Conservation (phyloP, 2,797 vertebrate genomes). For the Leptodactylus fallax region DNA sequence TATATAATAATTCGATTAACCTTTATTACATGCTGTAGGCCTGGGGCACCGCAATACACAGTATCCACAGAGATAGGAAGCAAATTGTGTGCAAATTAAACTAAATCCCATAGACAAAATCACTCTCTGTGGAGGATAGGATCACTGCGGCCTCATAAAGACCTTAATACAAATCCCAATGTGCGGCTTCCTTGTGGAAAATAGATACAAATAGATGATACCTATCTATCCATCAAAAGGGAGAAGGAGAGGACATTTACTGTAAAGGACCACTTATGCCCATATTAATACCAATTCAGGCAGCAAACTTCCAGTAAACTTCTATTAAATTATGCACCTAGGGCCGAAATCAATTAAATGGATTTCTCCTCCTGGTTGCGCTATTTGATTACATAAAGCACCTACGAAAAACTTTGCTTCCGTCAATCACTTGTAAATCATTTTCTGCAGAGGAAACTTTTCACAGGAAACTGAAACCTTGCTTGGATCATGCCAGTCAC, state of each 20-base stretch:
- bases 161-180: conserved; percentile 51
- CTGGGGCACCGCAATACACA: conserved; percentile 31
- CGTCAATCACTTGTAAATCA: conserved; percentile 58
- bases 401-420: conserved; percentile 63
- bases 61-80: conserved; percentile 6
- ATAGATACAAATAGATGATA: conserved; percentile 59
- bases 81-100: conserved; percentile 48
- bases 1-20: conserved; percentile 55
- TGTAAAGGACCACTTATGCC: conserved; percentile 60
- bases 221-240: conserved; percentile 59
- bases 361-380: conserved; percentile 58
- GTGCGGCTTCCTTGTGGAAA: conserved; percentile 53
- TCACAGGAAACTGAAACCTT: conserved; percentile 21
- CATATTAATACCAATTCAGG: conserved; percentile 60
- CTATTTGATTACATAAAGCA: conserved; percentile 65
- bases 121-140: conserved; percentile 10
- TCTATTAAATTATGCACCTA: conserved; percentile 64
- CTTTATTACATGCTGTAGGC: conserved; percentile 44
- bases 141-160: conserved; percentile 35
- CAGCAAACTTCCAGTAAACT: conserved; percentile 63
- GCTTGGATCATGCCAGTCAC: background rate
- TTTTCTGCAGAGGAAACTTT: conserved; percentile 55
- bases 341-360: conserved; percentile 63
- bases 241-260: conserved; percentile 58
- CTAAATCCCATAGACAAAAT: conserved; percentile 41